Conservation (phyloP, 1,140 invertebrate species). For the Eufriesea mexicana region DNA sequence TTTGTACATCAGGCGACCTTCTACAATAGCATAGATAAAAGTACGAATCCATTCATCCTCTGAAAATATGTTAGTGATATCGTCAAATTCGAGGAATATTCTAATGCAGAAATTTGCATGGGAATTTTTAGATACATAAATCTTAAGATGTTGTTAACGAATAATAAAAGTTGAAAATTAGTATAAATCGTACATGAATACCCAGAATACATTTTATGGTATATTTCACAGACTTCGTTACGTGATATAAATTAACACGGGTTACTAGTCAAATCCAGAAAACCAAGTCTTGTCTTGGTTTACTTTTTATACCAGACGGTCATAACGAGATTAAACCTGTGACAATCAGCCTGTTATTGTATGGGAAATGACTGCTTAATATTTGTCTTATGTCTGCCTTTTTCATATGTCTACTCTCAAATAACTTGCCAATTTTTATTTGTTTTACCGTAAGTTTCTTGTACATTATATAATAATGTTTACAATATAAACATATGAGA, state of each 20-base stretch:
- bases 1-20: too few relatives aligned
- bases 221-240: neutral
- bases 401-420: neutral
- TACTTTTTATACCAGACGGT: neutral
- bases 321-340: conserved; percentile 6
- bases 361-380: neutral
- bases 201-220: neutral
- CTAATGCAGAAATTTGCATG: neutral
- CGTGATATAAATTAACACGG: neutral
- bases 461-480: too few relatives aligned
- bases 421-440: neutral
- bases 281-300: neutral
- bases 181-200: neutral
- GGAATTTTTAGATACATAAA: neutral
- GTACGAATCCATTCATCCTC: too few relatives aligned
- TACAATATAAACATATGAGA: too few relatives aligned
- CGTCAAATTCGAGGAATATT: neutral
- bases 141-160: neutral
- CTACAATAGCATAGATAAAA: too few relatives aligned
- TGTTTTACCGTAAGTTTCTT: neutral
- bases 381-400: neutral
- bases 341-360: neutral
- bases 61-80: too few relatives aligned
- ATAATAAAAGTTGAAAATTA: neutral
- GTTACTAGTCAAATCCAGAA: neutral